Evolutionary conservation across 53 echinoderm and acorn worm genomes (phyloP).

Genomic region (Luidia sarsii): DNA sequence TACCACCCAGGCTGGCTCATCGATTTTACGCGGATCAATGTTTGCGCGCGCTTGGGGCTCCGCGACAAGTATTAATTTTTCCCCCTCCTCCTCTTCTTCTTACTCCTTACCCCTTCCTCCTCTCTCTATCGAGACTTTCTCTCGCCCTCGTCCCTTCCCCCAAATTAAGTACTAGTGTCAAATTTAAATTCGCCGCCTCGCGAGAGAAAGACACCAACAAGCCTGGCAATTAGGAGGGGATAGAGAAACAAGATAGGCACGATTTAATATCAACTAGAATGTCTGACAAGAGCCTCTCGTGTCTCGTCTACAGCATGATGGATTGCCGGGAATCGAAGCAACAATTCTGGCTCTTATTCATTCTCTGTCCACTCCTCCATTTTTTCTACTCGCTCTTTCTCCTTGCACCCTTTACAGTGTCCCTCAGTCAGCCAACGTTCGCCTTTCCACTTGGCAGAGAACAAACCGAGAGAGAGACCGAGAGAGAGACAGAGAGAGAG

Average conservation of each 20-base stretch:
- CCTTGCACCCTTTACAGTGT: too few species aligned
- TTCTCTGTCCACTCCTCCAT: neutral
- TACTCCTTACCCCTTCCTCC: too few species aligned
- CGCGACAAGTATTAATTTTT: conserved; percentile 45
- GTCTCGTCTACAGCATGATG: too few species aligned
- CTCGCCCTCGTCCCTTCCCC: neutral
- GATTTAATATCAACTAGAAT: conserved; percentile 50
- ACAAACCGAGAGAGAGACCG: too few species aligned
- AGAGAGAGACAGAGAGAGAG: too few species aligned
- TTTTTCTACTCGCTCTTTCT: too few species aligned
- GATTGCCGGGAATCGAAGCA: conserved; percentile 33
- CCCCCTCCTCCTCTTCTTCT: neutral
- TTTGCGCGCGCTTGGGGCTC: conserved; percentile 27
- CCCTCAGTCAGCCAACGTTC: too few species aligned
- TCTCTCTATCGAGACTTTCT: neutral
- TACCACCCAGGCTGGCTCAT: neutral
- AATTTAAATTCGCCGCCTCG: conserved; percentile 51
- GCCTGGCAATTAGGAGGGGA: conserved; percentile 43
- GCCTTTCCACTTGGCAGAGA: too few species aligned
- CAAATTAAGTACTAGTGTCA: conserved; percentile 56
- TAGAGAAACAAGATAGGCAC: conserved; percentile 39
- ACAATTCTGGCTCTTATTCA: neutral
- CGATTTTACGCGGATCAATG: conserved; percentile 36
- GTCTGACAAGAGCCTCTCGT: too few species aligned
- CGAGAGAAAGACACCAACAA: conserved; percentile 43